These are phyloP conservation scores for Tanytarsus gracilentus DNA, from an alignment of 2,888 invertebrate genomes.

Conservation along the genomic window DNA sequence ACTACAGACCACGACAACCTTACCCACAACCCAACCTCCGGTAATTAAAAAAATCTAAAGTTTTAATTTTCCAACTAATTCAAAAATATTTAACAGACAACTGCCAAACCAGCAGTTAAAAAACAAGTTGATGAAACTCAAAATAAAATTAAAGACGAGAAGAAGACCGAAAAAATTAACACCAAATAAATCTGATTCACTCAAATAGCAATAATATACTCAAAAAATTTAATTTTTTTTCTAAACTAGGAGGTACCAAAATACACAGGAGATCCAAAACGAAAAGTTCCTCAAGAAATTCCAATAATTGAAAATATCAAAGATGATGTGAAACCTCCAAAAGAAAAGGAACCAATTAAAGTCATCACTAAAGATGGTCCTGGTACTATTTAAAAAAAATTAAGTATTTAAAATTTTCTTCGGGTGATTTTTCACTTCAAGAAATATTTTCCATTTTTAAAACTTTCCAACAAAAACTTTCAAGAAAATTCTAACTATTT, in stretches of 20 bases:
- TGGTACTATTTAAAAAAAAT: not conserved
- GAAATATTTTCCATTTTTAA: not conserved
- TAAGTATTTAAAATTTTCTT: not conserved
- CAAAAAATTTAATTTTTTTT: not conserved
- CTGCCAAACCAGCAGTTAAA: not conserved
- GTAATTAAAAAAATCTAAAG: too few relatives aligned
- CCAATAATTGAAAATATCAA: conserved; percentile 50
- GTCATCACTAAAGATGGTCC: conserved; percentile 51
- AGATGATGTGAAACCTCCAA: conserved; percentile 46
- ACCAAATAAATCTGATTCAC: not conserved
- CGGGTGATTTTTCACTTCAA: not conserved
- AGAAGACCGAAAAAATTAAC: not conserved
- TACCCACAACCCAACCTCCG: not conserved
- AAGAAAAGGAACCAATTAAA: conserved; percentile 47
- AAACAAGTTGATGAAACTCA: not conserved
- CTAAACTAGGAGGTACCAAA: conserved; percentile 31
- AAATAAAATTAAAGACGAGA: not conserved
- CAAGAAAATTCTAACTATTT: too few relatives aligned
- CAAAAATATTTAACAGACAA: too few relatives aligned
- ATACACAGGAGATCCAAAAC: conserved; percentile 30
- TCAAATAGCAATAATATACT: not conserved
- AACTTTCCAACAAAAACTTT: too few relatives aligned
- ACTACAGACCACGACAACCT: conserved; percentile 32
- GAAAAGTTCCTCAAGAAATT: not conserved
- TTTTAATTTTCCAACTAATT: too few relatives aligned